Evolutionary conservation across 2,797 vertebrate species (phyloP), one percentile per base, ranked within the genome.

Genomic region (Amblyraja radiata): DNA sequence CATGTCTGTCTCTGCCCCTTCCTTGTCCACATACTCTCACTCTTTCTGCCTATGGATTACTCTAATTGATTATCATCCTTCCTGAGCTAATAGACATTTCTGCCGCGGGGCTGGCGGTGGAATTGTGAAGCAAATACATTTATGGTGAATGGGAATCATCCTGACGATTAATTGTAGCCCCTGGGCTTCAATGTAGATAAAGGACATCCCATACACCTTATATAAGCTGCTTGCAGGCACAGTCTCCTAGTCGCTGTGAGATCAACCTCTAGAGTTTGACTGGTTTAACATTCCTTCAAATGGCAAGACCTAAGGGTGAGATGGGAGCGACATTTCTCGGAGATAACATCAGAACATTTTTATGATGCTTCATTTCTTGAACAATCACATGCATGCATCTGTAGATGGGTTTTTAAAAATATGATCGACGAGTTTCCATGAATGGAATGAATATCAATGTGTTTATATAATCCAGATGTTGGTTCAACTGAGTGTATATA

Each of bases 241-340:
- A 86, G 28, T 6, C 7, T 86, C 58, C 28, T 28, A 86, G 84
- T 2, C 63, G 13, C 2, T 21, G 6, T 9, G 32, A 68, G 18
- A 65, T 68, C 63, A 32, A 0, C 14, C 14, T 88, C 63, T 18
- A 36, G 84, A 21, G 63, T 25, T 32, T 32, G 61, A 16, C 13
- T n/a, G 23, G 9, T 63, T 3, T 32, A 86, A 86, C 81, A 84
- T 84, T 61, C 54, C 58, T 61, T 6, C 1, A 13, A 6, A 86
- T 86, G 83, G 84, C 84, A 88, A 32, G 84, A 88, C n/a, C 54
- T 63, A n/a, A 3, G 28, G 84, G 84, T 88, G n/a, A 88, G 84
- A 36, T 32, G 9, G n/a, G n/a, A 68, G 84, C n/a, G 28, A 68
- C 65, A 6, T 88, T 68, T 32, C 61, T 18, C 7, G 2, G 14